Conservation (phyloP, 2,888 invertebrate species). For the Cantharis lateralis region DNA sequence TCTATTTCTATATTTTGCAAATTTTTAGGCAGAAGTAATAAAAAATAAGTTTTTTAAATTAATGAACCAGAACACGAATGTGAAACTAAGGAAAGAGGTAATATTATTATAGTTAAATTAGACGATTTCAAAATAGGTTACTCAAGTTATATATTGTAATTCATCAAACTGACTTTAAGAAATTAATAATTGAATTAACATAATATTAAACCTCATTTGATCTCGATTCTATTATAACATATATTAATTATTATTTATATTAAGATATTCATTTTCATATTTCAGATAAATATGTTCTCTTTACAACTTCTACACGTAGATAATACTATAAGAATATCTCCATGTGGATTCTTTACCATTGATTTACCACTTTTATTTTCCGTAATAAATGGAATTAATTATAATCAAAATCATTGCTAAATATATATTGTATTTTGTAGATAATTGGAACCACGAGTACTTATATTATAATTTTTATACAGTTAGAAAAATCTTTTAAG, state of each 20-base stretch:
- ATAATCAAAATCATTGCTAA: not conserved
- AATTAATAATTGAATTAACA: no score
- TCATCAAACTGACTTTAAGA: no score
- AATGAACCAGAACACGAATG: not conserved
- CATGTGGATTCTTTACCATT: not conserved
- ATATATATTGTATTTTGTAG: not conserved
- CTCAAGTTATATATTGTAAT: no score
- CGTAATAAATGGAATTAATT: not conserved
- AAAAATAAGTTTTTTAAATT: not conserved
- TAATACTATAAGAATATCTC: not conserved
- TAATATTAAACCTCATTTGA: no score
- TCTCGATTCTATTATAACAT: no score
- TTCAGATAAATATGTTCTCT: not conserved
- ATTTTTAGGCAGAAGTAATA: not conserved
- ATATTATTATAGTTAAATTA: not conserved
- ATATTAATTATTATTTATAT: no score
- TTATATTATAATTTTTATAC: not conserved
- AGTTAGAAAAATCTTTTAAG: not conserved
- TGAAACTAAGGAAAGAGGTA: not conserved
- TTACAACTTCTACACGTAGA: constrained; percentile 1
- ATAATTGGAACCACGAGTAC: not conserved
- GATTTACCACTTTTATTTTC: not conserved
- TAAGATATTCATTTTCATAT: no score
- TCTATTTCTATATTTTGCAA: not conserved
- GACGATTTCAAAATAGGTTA: not conserved